Conservation (phyloP, 2,797 vertebrate genomes). For the Euthynnus affinis region DNA sequence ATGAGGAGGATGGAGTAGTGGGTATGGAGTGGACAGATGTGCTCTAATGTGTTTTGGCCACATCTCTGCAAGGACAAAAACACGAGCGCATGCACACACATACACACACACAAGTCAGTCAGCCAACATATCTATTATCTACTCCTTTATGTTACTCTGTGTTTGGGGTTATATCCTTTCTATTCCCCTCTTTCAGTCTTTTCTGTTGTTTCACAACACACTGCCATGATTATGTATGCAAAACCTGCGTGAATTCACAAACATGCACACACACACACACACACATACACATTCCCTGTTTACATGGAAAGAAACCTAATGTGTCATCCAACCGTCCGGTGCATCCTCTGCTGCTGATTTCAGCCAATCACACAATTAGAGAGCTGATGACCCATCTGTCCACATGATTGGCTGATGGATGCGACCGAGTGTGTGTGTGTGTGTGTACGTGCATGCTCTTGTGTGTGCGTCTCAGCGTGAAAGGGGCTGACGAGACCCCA, state of each 20-base stretch:
- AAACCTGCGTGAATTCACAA: conserved; percentile 5
- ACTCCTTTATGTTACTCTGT: conserved; percentile 47
- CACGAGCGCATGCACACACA: conserved; percentile 40
- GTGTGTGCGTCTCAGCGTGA: conserved; percentile 20
- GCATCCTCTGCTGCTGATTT: conserved; percentile 97
- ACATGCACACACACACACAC: conserved; percentile 31
- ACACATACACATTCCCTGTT: conserved; percentile 88
- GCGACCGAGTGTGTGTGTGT: conserved; percentile 24
- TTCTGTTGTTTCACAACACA: background rate
- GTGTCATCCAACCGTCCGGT: conserved; percentile 95
- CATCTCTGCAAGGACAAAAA: conserved; percentile 80
- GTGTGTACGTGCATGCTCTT: background rate
- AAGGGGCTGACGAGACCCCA: conserved; percentile 64
- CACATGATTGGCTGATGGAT: conserved; percentile 76
- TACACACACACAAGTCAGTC: conserved; percentile 28
- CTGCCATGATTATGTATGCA: conserved; percentile 24
- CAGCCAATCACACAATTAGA: conserved; percentile 99
- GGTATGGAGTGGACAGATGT: conserved; percentile 86
- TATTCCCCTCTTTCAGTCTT: background rate
- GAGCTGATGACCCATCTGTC: conserved; percentile 99
- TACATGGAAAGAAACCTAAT: conserved; percentile 97
- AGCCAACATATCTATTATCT: conserved; percentile 61
- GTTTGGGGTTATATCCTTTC: background rate
- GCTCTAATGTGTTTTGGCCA: conserved; percentile 88
- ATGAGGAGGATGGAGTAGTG: conserved; percentile 73